Evolutionary conservation across 2,888 invertebrate species (phyloP), one percentile per base, ranked within the genome.

Genomic region (Paralinhomoeus sp.): DNA sequence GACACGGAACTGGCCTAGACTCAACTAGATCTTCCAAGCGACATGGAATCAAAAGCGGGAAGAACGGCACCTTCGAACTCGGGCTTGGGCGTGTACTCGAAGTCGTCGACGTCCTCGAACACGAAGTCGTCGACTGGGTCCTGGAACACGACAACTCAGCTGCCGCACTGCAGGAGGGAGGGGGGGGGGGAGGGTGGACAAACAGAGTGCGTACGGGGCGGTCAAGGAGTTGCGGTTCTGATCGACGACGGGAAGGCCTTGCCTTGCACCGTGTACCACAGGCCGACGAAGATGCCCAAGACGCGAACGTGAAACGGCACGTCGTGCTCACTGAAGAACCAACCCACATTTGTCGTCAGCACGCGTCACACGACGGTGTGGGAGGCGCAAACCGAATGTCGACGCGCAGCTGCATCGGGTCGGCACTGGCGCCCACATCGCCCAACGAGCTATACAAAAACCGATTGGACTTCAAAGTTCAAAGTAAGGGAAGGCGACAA

Each of bases 1-100:
- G 36, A 97, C 74, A 21, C 76, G 78, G 57, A 97, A 97, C 45
- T 74, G 76, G 52, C 97, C 97, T 67, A 84, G 84, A n/a, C n/a
- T n/a, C n/a, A n/a, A n/a, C n/a, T n/a, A n/a, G n/a, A n/a, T n/a
- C n/a, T n/a, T n/a, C n/a, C n/a, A n/a, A n/a, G n/a, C n/a, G n/a
- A n/a, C n/a, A n/a, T n/a, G n/a, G n/a, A n/a, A n/a, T n/a, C n/a
- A n/a, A n/a, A n/a, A n/a, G n/a, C n/a, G n/a, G n/a, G n/a, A n/a
- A n/a, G n/a, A n/a, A n/a, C n/a, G n/a, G n/a, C n/a, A n/a, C n/a
- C n/a, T n/a, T n/a, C n/a, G 67, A 85, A 93, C 64, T 99, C 97
- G 3, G 93, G 89, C 60, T 82, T 82, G 0, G 97, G 97, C 0
- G 91, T 91, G 60, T 89, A 97, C 62, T 97, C 93, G 67, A 97